phyloP scores from a whole-genome alignment of 2,113 vertebrate genomes.

The Alces alces region DNA sequence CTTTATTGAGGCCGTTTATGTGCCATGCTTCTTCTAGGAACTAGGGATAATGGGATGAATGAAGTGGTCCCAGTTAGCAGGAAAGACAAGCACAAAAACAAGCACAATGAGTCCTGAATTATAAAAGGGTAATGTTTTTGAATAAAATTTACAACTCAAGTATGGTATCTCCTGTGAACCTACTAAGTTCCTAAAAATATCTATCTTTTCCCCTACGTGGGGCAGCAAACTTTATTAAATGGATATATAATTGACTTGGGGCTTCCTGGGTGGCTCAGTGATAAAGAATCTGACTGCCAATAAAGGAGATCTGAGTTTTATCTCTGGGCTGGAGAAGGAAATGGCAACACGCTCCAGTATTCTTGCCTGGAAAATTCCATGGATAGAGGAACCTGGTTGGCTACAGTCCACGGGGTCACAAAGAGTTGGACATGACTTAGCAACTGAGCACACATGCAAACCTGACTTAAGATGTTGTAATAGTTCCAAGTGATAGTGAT shows the following conservation, averaged over 20 bases:
- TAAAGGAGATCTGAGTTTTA: not conserved
- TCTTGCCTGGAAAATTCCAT: not conserved
- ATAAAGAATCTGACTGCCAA: not conserved
- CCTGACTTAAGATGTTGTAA: not conserved
- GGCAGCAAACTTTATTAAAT: not conserved
- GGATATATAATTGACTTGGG: not conserved
- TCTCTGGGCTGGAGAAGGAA: not conserved
- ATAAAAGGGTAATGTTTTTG: not conserved
- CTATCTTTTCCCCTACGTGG: not conserved
- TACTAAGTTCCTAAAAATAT: not conserved
- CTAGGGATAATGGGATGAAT: not conserved
- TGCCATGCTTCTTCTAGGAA: not conserved
- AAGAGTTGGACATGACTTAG: not conserved
- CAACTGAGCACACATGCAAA: not conserved
- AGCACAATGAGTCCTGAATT: not conserved
- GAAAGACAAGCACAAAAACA: not conserved
- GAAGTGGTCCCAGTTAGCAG: not conserved
- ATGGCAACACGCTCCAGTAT: not conserved
- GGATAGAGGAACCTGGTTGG: not conserved
- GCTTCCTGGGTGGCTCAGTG: not conserved
- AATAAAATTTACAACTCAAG: not conserved
- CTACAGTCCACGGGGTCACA: not conserved
- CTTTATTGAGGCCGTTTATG: not conserved
- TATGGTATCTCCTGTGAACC: conserved; percentile 5
- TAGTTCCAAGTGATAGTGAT: not conserved